A percentile compares a stretch with the other conserved stretches of the same genome.
Evolutionary conservation across 2,797 vertebrate genomes (phyloP).

Genomic region (Lacerta viridis): DNA sequence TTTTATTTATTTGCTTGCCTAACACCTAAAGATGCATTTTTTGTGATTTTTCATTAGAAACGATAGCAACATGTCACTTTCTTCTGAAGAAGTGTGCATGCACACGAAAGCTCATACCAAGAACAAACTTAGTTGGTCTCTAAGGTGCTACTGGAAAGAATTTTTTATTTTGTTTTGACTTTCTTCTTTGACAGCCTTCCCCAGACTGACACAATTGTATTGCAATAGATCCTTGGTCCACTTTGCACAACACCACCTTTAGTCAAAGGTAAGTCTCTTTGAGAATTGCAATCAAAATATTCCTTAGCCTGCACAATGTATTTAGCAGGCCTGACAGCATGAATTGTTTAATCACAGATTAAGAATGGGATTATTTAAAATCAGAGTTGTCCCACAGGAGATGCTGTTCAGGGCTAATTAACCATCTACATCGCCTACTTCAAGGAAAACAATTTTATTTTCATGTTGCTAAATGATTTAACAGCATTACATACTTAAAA

Average conservation of each 20-base stretch:
- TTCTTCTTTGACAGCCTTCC: conserved; percentile 40
- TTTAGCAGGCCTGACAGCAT: neutral
- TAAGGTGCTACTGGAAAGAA: too few species aligned
- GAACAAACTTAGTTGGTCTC: too few species aligned
- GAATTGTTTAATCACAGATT: neutral
- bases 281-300: neutral
- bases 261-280: neutral
- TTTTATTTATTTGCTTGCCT: neutral
- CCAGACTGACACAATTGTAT: neutral
- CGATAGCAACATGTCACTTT: conserved; percentile 66
- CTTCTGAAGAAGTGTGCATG: neutral
- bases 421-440: too few species aligned
- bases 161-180: neutral
- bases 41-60: conserved; percentile 70
- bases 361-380: neutral
- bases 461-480: neutral
- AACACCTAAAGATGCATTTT: conserved; percentile 47
- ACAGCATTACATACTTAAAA: neutral
- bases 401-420: neutral
- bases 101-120: too few species aligned
- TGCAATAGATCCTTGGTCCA: neutral
- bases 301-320: neutral
- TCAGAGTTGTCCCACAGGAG: neutral
- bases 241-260: neutral
- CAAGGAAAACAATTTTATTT: neutral